These are phyloP conservation scores for Corella eumyota DNA, from an alignment of 23 tunicate genomes.

Conservation along the genomic window DNA sequence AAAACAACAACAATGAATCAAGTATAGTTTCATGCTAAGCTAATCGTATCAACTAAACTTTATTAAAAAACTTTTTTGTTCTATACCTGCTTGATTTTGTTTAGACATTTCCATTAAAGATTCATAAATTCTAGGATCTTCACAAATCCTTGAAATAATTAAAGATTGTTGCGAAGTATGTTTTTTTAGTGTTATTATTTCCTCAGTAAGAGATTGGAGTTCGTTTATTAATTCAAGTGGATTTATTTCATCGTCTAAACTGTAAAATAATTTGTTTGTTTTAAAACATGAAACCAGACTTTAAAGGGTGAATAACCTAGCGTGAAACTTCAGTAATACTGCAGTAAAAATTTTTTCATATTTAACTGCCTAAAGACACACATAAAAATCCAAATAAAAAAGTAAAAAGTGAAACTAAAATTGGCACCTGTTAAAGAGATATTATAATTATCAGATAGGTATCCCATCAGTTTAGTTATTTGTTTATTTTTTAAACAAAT, in stretches of 20 bases:
- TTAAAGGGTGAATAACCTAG: too few relatives aligned
- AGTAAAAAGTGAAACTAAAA: neutral
- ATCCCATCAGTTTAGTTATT: too few relatives aligned
- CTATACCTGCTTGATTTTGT: too few relatives aligned
- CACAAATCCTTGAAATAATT: constrained; percentile 9
- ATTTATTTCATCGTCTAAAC: constrained; percentile 11
- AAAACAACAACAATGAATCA: too few relatives aligned
- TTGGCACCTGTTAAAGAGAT: neutral
- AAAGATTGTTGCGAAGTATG: constrained; percentile 18
- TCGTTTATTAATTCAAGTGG: constrained; percentile 18
- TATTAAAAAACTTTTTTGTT: too few relatives aligned
- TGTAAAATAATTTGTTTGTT: neutral
- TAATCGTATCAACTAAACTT: too few relatives aligned
- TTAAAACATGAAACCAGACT: too few relatives aligned
- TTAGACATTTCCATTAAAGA: too few relatives aligned
- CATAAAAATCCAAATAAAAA: neutral
- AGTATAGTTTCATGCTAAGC: too few relatives aligned
- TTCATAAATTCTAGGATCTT: constrained; percentile 17
- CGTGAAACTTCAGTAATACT: too few relatives aligned
- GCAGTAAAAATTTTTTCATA: neutral
- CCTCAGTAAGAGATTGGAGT: constrained; percentile 20
- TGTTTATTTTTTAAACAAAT: too few relatives aligned
- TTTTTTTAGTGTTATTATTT: constrained; percentile 15
- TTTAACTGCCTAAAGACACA: neutral
- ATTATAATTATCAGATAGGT: too few relatives aligned